Conservation (phyloP, 2,888 invertebrate species). For the Megastigmus dorsalis region DNA sequence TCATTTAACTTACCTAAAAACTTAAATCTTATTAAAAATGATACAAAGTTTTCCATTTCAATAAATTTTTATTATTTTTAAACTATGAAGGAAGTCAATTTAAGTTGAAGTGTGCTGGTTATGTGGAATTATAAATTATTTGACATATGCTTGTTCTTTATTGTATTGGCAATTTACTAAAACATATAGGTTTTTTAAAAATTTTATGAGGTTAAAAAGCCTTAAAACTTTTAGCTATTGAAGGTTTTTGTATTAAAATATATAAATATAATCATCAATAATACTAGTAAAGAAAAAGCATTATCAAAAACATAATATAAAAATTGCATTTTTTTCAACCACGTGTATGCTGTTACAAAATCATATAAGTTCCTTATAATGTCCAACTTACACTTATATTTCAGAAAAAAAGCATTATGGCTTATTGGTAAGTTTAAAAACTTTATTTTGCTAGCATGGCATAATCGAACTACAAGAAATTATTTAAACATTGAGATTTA, state of each 20-base stretch:
- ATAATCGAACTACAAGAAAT: conserved; percentile 62
- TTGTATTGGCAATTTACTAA: neutral
- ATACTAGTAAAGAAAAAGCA: conserved; percentile 16
- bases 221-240: neutral
- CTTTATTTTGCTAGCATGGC: conserved; percentile 40
- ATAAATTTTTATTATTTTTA: conserved; percentile 9
- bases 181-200: neutral
- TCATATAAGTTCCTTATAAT: conserved; percentile 60
- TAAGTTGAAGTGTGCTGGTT: conserved; percentile 64
- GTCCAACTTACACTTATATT: conserved; percentile 67
- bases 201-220: neutral
- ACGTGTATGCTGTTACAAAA: conserved; percentile 64
- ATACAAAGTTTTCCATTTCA: conserved; percentile 15
- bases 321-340: conserved; percentile 53
- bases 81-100: conserved; percentile 61
- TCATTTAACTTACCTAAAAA: neutral
- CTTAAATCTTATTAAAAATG: neutral
- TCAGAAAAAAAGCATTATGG: conserved; percentile 68
- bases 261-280: too few relatives aligned
- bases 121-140: neutral
- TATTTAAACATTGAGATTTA: neutral
- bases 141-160: conserved; percentile 23
- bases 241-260: neutral
- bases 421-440: conserved; percentile 66
- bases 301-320: conserved; percentile 44